A percentile compares a stretch with the other conserved stretches of the same genome.
Evolutionary conservation across 2,797 vertebrate genomes (phyloP).

Genomic region (Oreochromis grahami): DNA sequence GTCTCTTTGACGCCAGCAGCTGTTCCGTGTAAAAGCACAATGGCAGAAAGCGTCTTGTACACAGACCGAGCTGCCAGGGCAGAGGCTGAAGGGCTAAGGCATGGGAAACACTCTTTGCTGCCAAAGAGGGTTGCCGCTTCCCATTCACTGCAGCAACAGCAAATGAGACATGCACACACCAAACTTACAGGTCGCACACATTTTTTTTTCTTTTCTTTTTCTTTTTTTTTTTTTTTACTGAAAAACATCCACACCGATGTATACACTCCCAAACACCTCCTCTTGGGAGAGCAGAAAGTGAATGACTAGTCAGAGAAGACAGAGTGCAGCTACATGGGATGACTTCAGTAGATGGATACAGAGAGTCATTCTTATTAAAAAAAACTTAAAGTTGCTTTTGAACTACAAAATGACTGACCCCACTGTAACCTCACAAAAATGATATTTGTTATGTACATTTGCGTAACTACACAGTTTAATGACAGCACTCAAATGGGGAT

Average conservation of each 20-base stretch:
- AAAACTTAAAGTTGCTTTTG: constrained; percentile 50
- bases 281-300: constrained; percentile 28
- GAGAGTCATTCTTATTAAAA: constrained; percentile 54
- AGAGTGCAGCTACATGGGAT: constrained; percentile 42
- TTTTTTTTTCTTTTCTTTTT: background rate
- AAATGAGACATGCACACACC: constrained; percentile 55
- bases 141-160: constrained; percentile 77
- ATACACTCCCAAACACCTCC: constrained; percentile 32
- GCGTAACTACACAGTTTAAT: constrained; percentile 67
- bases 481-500: constrained; percentile 70
- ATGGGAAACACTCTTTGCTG: constrained; percentile 91
- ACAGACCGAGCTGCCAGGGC: constrained; percentile 85
- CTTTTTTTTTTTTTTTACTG: constrained; percentile 2
- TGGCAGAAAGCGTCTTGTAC: constrained; percentile 87
- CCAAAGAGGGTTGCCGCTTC: constrained; percentile 88
- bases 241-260: constrained; percentile 44
- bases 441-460: constrained; percentile 76
- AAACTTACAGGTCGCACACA: constrained; percentile 56
- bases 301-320: constrained; percentile 50
- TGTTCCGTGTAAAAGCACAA: constrained; percentile 89
- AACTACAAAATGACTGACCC: constrained; percentile 57
- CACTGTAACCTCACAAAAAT: constrained; percentile 68
- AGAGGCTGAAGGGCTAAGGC: constrained; percentile 85
- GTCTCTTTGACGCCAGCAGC: constrained; percentile 89
- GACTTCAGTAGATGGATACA: constrained; percentile 69